Base-by-base conservation (phyloP, 2,888 invertebrate species). In the Eupithecia subfuscata region DNA sequence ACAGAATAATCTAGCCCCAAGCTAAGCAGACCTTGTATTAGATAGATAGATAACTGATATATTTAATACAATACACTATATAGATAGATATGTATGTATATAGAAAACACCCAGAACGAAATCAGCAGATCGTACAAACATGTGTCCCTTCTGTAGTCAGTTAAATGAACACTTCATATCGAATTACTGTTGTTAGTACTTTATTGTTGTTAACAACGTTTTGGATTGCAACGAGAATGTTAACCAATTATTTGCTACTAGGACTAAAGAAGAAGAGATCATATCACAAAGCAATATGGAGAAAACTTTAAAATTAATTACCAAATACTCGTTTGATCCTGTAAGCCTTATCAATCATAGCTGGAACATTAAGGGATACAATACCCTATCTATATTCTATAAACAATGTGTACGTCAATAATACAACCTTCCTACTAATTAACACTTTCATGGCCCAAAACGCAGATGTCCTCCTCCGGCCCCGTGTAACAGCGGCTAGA, bases 351-450 rank as follows among this genome's bases (percentile, higher is more conserved):
- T n/a, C 52, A n/a, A 52, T 52, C n/a, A 52, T 52, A 52, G 9
- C n/a, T n/a, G 18, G 9, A 52, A 52, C 52, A n/a, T n/a, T n/a
- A 52, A n/a, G n/a, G n/a, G 52, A 52, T 52, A 52, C 52, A 52
- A 52, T 52, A 52, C 52, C 9, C 52, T 52, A 52, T 52, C n/a
- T n/a, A 52, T n/a, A n/a, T n/a, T 52, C 52, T 52, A n/a, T n/a
- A 52, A 52, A 52, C 52, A 52, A n/a, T 52, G 52, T 52, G n/a
- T 52, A 3, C 2, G 1, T 6, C 7, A 18, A 18, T 18, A 48
- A 18, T 48, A 48, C 45, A 48, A 18, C 16, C 45, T 30, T 2
- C 30, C 3, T 30, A 30, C 30, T 30, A 30, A 30, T 30, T 30
- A 30, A 30, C 30, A 30, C 30, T 30, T 30, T 30, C 30, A 30